Evolutionary conservation across 2,113 vertebrate species (phyloP).

Genomic region (Oryzias curvinotus): DNA sequence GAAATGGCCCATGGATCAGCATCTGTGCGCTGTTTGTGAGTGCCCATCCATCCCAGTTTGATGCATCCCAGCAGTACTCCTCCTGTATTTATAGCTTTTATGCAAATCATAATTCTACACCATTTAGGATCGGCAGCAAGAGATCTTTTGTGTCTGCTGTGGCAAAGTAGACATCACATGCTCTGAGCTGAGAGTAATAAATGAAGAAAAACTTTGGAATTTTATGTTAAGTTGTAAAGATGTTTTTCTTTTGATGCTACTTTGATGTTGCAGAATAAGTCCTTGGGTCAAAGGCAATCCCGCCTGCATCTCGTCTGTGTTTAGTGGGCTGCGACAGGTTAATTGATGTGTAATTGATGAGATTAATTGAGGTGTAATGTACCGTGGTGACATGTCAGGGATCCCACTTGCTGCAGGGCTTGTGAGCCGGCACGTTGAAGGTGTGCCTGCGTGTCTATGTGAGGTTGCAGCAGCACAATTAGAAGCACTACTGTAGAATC

Average conservation of each 20-base stretch:
- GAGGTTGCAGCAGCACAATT: slow-evolving; percentile 73
- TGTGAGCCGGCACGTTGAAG: slow-evolving; percentile 6
- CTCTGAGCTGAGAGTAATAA: slow-evolving; percentile 14
- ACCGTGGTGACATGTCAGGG: slow-evolving; percentile 61
- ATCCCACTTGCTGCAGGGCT: slow-evolving; percentile 50
- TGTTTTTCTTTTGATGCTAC: slow-evolving; percentile 37
- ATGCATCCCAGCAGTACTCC: not conserved
- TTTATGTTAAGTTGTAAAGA: slow-evolving; percentile 20
- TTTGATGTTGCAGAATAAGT: slow-evolving; percentile 58
- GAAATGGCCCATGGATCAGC: slow-evolving; percentile 51
- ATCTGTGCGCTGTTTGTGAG: slow-evolving; percentile 49
- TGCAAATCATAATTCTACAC: slow-evolving; percentile 17
- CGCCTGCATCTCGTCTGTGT: slow-evolving; percentile 46
- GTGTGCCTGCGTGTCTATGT: slow-evolving; percentile 45
- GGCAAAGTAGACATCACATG: slow-evolving; percentile 31
- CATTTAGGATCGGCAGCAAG: not conserved
- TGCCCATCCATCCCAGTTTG: slow-evolving; percentile 31
- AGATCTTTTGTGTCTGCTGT: slow-evolving; percentile 11
- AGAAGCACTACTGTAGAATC: slow-evolving; percentile 67
- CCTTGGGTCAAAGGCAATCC: slow-evolving; percentile 48
- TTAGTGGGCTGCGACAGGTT: slow-evolving; percentile 69
- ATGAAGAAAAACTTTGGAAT: slow-evolving; percentile 29
- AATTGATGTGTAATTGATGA: slow-evolving; percentile 79
- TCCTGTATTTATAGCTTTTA: slow-evolving; percentile 31
- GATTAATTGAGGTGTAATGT: slow-evolving; percentile 82